Base-by-base conservation (phyloP, 1,140 invertebrate genomes). In the Drosophila triauraria region DNA sequence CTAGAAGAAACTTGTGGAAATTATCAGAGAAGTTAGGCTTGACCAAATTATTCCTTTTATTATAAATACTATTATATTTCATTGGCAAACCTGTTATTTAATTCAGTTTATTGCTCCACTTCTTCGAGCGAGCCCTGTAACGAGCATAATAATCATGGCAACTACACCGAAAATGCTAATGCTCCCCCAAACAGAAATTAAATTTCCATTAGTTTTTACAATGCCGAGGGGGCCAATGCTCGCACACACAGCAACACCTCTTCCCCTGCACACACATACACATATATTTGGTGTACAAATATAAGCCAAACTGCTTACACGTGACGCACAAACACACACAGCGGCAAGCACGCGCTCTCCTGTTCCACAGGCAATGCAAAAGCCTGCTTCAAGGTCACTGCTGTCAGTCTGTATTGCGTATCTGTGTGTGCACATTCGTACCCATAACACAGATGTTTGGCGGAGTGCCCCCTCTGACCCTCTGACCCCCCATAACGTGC, bases 341-440 rank as follows among this genome's bases (percentile, higher is more conserved):
- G 25, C 43, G 32, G 32, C 51, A 68, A 27, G 30, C 60, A 57
- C 27, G 40, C 63, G 64, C 50, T 71, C 65, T 56, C 75, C 43
- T 64, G 30, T 76, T 72, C 70, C 15, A 61, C 68, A 65, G 85
- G 75, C 74, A 78, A 71, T 72, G 69, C 69, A 72, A 71, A 71
- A 74, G 82, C 78, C 62, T 58, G 64, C 51, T 76, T 85, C 85
- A 90, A 90, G 85, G 85, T 90, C 85, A 90, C 64, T 58, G 78
- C 78, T 77, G 80, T 65, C 84, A 83, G 76, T 78, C 57, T 74
- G 75, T 75, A 69, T 76, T 67, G 35, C 56, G 27, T 83, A 63
- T 67, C 68, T 53, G 58, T 71, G 58, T 69, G 69, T 62, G 64
- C 65, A 62, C 71, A 56, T 69, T 50, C 51, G 20, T 72, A 43